Conservation (phyloP, 2,888 invertebrate species). For the Andrena camellia region DNA sequence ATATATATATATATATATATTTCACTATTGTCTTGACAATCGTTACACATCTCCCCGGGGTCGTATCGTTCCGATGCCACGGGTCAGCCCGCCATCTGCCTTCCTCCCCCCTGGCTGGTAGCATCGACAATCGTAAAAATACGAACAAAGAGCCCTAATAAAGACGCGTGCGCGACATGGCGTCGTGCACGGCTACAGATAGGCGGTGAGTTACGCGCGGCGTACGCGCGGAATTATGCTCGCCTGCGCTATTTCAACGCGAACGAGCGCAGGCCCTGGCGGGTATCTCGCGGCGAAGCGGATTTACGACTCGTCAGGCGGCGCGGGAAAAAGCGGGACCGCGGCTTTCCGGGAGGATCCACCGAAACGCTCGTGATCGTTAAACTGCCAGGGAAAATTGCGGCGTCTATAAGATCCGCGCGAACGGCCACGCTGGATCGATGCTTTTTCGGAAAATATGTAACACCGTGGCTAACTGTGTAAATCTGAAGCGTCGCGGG, state of each 20-base stretch:
- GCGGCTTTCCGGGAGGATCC: slow-evolving; percentile 10
- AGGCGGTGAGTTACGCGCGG: slow-evolving; percentile 46
- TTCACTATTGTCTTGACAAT: background rate
- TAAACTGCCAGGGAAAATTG: slow-evolving; percentile 46
- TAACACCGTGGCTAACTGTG: too few relatives aligned
- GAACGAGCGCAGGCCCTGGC: slow-evolving; percentile 24
- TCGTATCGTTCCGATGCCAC: background rate
- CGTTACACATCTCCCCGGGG: slow-evolving; percentile 14
- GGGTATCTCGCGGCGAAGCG: slow-evolving; percentile 48
- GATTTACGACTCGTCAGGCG: slow-evolving; percentile 67
- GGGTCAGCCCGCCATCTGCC: background rate
- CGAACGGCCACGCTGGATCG: background rate
- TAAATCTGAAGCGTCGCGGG: too few relatives aligned
- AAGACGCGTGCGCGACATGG: slow-evolving; percentile 51
- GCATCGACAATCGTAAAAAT: slow-evolving; percentile 55
- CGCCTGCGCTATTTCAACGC: slow-evolving; percentile 12
- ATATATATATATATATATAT: too few relatives aligned
- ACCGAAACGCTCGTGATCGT: slow-evolving; percentile 50
- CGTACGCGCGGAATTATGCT: slow-evolving; percentile 54
- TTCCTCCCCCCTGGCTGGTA: background rate
- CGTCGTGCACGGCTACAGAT: slow-evolving; percentile 46
- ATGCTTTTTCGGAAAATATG: background rate
- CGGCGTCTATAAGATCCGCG: slow-evolving; percentile 31
- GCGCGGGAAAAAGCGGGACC: slow-evolving; percentile 37
- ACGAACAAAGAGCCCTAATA: slow-evolving; percentile 61